These are phyloP conservation scores for Austrofundulus limnaeus DNA, from an alignment of 2,113 vertebrate species.

Conservation along the genomic window DNA sequence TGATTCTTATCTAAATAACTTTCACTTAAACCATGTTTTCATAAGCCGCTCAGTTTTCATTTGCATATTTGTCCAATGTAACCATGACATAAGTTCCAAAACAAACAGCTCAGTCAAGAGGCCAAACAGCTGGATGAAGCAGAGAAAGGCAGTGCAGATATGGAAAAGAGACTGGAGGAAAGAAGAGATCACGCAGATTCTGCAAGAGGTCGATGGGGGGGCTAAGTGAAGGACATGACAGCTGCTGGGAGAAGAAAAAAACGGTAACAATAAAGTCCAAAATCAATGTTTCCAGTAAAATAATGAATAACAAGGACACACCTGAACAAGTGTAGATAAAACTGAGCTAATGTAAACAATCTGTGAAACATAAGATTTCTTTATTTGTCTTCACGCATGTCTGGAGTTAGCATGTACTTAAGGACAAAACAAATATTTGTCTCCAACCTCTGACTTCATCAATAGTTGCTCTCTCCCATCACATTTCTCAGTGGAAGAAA, in stretches of 20 bases:
- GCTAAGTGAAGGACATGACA: slow-evolving; percentile 38
- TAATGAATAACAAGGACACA: slow-evolving; percentile 2
- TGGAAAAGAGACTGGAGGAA: slow-evolving; percentile 21
- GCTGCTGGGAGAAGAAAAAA: neutral
- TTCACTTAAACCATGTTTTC: slow-evolving; percentile 48
- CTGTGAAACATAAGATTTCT: slow-evolving; percentile 18
- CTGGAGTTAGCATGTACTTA: slow-evolving; percentile 31
- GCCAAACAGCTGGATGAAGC: slow-evolving; percentile 74
- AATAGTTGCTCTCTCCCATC: slow-evolving; percentile 9
- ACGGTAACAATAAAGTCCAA: neutral
- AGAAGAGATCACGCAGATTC: slow-evolving; percentile 16
- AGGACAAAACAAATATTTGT: slow-evolving; percentile 62
- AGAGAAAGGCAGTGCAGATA: slow-evolving; percentile 59
- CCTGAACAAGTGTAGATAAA: slow-evolving; percentile 27
- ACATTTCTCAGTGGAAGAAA: slow-evolving; percentile 18
- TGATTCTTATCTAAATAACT: slow-evolving; percentile 20
- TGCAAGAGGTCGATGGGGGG: slow-evolving; percentile 18
- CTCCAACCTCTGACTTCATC: slow-evolving; percentile 14
- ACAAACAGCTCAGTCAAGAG: slow-evolving; percentile 53
- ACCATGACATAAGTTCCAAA: slow-evolving; percentile 60
- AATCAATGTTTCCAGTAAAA: neutral
- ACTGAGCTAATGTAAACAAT: slow-evolving; percentile 14
- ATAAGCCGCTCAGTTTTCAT: slow-evolving; percentile 27
- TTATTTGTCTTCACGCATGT: slow-evolving; percentile 37
- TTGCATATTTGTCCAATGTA: slow-evolving; percentile 61